A percentile compares a stretch with the other conserved stretches of the same genome.
These are phyloP conservation scores for Anisognathus igniventris DNA, from an alignment of 2,797 vertebrate genomes.

Conservation along the genomic window DNA sequence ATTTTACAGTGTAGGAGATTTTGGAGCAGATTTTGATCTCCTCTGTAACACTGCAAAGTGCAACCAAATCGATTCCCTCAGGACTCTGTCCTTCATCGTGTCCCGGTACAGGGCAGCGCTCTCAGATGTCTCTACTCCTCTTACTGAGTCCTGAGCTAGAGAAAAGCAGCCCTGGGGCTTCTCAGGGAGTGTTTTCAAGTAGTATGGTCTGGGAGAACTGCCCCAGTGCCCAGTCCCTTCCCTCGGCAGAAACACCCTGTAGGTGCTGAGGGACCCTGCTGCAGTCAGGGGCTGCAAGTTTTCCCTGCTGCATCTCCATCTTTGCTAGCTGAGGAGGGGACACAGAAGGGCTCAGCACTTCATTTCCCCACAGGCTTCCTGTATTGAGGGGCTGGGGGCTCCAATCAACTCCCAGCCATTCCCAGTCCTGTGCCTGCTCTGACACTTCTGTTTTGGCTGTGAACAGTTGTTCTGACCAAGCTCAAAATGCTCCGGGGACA, in stretches of 20 bases:
- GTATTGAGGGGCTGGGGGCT: not conserved
- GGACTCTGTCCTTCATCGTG: not conserved
- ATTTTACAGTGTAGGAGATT: not conserved
- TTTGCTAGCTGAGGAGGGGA: not conserved
- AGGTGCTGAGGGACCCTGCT: not conserved
- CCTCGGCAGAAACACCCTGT: not conserved
- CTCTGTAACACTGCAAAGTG: not conserved
- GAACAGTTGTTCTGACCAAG: not conserved
- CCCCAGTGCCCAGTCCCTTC: not conserved
- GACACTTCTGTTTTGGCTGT: slow-evolving; percentile 21
- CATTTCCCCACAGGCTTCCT: fast-evolving
- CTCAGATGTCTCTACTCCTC: not conserved
- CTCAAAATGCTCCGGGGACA: not conserved
- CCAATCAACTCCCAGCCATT: fast-evolving
- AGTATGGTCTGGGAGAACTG: fast-evolving
- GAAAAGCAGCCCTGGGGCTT: not conserved
- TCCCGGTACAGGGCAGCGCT: fast-evolving
- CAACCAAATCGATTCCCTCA: not conserved
- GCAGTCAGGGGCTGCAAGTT: not conserved
- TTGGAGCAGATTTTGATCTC: not conserved
- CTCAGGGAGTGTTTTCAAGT: not conserved
- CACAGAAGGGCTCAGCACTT: not conserved
- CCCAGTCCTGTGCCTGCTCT: not conserved
- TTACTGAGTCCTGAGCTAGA: not conserved
- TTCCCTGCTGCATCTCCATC: not conserved